Evolutionary conservation across 2,113 vertebrate genomes (phyloP), one percentile per base, ranked within the genome.

Genomic region (Salvator merianae): DNA sequence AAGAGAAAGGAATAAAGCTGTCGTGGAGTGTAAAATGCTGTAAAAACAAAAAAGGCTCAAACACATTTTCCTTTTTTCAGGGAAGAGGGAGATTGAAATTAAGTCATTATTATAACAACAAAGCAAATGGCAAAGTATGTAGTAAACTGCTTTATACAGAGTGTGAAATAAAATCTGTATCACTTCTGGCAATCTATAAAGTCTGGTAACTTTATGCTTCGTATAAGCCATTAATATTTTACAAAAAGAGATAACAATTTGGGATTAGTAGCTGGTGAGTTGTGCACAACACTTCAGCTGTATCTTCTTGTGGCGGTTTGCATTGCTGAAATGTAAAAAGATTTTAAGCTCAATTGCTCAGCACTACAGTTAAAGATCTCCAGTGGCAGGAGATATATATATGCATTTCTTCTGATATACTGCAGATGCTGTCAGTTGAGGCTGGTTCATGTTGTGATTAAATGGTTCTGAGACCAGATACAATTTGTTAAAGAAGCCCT

Each of bases 1-100:
- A n/a, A 68, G 22, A 77, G 82, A 80, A 30, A 53, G 69, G 18
- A 78, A 59, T 80, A 70, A 88, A 81, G 20, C 38, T 73, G 28
- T 71, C 77, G 43, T 43, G 62, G 40, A 79, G 82, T 68, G 81
- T 84, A 81, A 82, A 77, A 78, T 87, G 72, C 88, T 87, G 71
- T 81, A 76, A 83, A 84, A 87, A 89, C 66, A 68, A 74, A 28
- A 70, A 71, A 55, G 4, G 82, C 68, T 84, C 85, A 88, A 86
- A 79, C 28, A 30, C 28, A 2, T n/a, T 77, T 69, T 30, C 22
- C 8, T 24, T 77, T 50, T 68, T 43, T 43, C 55, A 38, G n/a
- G 70, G 70, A 77, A 77, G 69, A 26, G 50, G n/a, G 24, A 38
- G 63, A 50, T 83, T 77, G n/a, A 77, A 84, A 77, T 84, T 70